Base-by-base conservation (phyloP, 2,888 invertebrate species). In the Drosophila differens region DNA sequence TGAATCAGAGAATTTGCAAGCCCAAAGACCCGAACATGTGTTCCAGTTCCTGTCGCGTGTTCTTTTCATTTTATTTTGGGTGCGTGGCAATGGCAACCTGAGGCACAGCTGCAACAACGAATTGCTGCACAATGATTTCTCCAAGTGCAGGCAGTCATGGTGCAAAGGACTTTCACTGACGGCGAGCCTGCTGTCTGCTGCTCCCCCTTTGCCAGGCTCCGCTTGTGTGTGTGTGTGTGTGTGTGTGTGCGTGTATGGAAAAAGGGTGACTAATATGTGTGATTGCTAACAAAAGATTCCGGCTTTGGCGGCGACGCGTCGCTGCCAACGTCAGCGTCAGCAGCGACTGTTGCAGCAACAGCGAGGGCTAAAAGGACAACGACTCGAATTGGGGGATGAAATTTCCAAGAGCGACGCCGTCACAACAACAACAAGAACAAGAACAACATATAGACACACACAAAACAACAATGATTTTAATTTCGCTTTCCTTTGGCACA, bases 231-330 rank as follows among this genome's bases (percentile, higher is more conserved):
- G 16, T 32, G 10, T 66, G 70, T 53, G 54, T 44, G 54, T 70
- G 32, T 66, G 44, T 53, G 51, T 61, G 41, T 70, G 28, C 28
- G 28, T 63, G 67, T 63, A 62, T 59, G 82, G 84, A 92, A 91
- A 92, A 92, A 92, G 92, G 92, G 92, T 92, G 93, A 92, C 93
- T 92, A 93, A 93, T 91, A 91, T 91, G 77, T 91, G 87, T 88
- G 92, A 91, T 89, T 91, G 86, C 90, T 88, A 91, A 91, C 91
- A 91, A 91, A 91, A 91, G 91, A 91, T 91, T 91, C 90, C 91
- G 89, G 85, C 90, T 89, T 47, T 91, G 80, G 79, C 84, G 65
- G 74, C 79, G 30, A 37, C 41, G 53, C 73, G 60, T 60, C 72
- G 47, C 63, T 61, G 74, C 65, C 61, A 41, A 41, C 70, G 68